Conservation (phyloP, 2,888 invertebrate species). For the Neoaliturus tenellus region DNA sequence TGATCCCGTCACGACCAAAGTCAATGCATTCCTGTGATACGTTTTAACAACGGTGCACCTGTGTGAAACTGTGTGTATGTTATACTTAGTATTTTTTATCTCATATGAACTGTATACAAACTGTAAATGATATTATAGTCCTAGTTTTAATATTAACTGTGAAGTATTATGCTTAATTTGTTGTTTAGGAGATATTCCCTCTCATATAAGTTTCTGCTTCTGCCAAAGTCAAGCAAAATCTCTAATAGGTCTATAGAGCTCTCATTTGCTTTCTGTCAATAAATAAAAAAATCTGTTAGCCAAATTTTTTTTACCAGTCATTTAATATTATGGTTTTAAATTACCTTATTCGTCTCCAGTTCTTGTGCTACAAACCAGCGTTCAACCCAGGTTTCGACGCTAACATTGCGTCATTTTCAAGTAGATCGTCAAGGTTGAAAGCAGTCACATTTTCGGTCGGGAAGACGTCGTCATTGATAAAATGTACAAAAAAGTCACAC, state of each 20-base stretch:
- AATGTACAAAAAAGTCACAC: no score
- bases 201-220: background rate
- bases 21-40: constrained; percentile 38
- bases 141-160: background rate
- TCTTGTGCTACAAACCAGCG: no score
- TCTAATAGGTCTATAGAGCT: background rate
- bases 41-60: background rate
- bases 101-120: background rate
- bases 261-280: background rate
- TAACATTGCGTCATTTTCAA: no score
- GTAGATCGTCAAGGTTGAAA: no score
- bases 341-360: no score
- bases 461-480: no score
- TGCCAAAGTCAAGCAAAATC: constrained; percentile 69
- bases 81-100: constrained; percentile 13
- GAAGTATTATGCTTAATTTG: background rate
- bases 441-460: no score
- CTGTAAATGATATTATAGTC: background rate
- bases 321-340: no score
- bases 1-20: background rate
- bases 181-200: background rate
- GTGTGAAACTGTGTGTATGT: background rate
- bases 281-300: no score
- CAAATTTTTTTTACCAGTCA: no score
- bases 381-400: no score